Percentiles rank a stretch among this genome's conserved stretches.
Conservation (phyloP, 2,888 invertebrate genomes). For the Cryptops parisi region DNA sequence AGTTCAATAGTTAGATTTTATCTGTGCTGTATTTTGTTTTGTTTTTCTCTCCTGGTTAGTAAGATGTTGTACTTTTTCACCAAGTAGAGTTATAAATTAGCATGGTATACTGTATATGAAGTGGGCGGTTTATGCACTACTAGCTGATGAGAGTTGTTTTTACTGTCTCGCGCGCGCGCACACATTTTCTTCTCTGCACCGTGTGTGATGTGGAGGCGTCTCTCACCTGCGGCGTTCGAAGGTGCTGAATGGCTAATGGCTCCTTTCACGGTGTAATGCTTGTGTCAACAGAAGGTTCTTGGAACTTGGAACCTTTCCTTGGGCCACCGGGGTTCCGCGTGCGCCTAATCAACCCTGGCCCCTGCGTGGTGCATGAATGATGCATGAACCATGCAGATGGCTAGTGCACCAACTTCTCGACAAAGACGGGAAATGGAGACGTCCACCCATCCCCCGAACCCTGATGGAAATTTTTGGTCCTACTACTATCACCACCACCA, state of each 20-base stretch:
- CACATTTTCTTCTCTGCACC: too few relatives aligned
- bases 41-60: too few relatives aligned
- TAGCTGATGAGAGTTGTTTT: too few relatives aligned
- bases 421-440: constrained; percentile 11
- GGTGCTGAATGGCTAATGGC: constrained; percentile 11
- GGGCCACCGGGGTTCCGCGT: constrained; percentile 2
- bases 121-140: too few relatives aligned
- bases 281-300: constrained; percentile 6
- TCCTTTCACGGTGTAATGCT: constrained; percentile 9
- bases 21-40: too few relatives aligned
- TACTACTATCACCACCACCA: too few relatives aligned
- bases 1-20: too few relatives aligned
- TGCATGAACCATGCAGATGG: constrained; percentile 14
- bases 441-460: not conserved
- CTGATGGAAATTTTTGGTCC: too few relatives aligned
- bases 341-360: constrained; percentile 10
- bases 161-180: too few relatives aligned
- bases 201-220: not conserved
- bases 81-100: too few relatives aligned
- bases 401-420: constrained; percentile 6
- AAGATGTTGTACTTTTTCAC: too few relatives aligned
- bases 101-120: too few relatives aligned
- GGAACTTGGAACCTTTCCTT: not conserved
- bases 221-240: not conserved
- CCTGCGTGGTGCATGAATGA: constrained; percentile 9